phyloP scores from a whole-genome alignment of 2,888 invertebrate genomes.

The Cordilura impudica region DNA sequence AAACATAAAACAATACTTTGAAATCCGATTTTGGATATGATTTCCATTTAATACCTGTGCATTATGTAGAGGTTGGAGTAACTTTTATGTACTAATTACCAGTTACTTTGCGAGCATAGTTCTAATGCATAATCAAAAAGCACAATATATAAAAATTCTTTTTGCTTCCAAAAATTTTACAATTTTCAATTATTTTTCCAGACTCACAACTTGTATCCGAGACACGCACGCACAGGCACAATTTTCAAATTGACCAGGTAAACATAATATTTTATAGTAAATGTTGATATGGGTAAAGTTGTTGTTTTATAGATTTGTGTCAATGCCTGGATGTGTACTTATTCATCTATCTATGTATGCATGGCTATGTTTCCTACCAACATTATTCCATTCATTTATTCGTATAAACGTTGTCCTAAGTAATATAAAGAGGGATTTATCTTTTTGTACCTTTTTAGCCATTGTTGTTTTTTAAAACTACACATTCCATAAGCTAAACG shows the following conservation, averaged over 20 bases:
- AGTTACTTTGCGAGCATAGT: too few species aligned
- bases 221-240: neutral
- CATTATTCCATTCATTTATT: neutral
- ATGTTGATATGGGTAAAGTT: slow-evolving; percentile 18
- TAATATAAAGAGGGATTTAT: slow-evolving; percentile 35
- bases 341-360: neutral
- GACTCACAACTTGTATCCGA: neutral
- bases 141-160: too few species aligned
- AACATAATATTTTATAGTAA: slow-evolving; percentile 22
- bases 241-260: slow-evolving; percentile 6
- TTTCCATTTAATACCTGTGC: too few species aligned
- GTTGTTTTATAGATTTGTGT: neutral
- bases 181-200: slow-evolving; percentile 38
- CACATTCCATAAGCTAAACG: slow-evolving; percentile 4
- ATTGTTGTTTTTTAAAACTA: slow-evolving; percentile 2
- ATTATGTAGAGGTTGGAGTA: too few species aligned
- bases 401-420: neutral
- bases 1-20: too few species aligned
- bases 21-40: too few species aligned
- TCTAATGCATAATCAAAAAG: too few species aligned
- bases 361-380: neutral
- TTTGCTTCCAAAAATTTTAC: slow-evolving; percentile 4
- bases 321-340: neutral
- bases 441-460: slow-evolving; percentile 28
- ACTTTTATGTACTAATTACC: too few species aligned